phyloP scores from a whole-genome alignment of 1,140 invertebrate genomes.

The Hesperophylax magnus region DNA sequence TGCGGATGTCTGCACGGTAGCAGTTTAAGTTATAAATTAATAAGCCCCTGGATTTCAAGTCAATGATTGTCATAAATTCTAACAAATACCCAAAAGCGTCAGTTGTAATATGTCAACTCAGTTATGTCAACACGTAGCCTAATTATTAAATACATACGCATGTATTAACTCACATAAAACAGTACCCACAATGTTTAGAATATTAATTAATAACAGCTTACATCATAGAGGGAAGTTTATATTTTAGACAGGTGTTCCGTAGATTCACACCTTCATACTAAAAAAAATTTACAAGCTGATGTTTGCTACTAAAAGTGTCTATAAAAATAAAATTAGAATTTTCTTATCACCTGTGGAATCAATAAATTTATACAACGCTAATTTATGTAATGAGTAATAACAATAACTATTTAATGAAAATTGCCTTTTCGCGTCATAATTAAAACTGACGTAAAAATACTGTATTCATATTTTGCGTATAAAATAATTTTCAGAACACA shows the following conservation, averaged over 20 bases:
- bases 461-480: not conserved
- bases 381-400: slow-evolving; percentile 29
- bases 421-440: slow-evolving; percentile 24
- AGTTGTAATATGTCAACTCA: not conserved
- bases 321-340: slow-evolving; percentile 3
- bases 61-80: too few species aligned
- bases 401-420: slow-evolving; percentile 37
- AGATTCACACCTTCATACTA: slow-evolving; percentile 28
- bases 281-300: not conserved
- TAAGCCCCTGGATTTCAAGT: too few species aligned
- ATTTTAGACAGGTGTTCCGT: slow-evolving; percentile 4
- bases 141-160: not conserved
- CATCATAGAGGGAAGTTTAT: too few species aligned
- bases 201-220: not conserved
- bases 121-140: not conserved
- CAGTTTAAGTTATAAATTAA: too few species aligned
- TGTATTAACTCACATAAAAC: not conserved
- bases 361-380: slow-evolving; percentile 36
- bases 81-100: not conserved
- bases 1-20: too few species aligned
- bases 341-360: slow-evolving; percentile 15
- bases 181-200: not conserved
- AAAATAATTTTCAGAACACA: not conserved
- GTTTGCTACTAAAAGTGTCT: not conserved
- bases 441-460: slow-evolving; percentile 21